A percentile compares a stretch with the other conserved stretches of the same genome.
These are phyloP conservation scores for Forbesichthys agassizii DNA, from an alignment of 2,113 vertebrate species.

Conservation along the genomic window DNA sequence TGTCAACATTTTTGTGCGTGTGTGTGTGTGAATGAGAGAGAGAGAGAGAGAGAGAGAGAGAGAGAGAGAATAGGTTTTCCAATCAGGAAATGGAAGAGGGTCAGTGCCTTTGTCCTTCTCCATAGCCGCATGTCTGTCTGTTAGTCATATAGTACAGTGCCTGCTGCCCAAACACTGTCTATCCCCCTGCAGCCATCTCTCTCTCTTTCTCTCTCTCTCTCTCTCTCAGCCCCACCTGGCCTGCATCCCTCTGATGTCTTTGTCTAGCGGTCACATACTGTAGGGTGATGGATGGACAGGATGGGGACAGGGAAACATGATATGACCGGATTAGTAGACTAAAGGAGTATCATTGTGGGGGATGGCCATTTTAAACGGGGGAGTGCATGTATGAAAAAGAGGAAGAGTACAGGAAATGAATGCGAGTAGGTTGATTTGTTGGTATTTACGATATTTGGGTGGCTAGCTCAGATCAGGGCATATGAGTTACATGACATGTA, in stretches of 20 bases:
- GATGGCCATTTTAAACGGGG: constrained; percentile 4
- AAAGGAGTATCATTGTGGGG: constrained; percentile 28
- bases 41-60: constrained; percentile 2
- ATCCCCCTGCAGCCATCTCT: constrained; percentile 1
- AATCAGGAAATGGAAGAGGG: constrained; percentile 48
- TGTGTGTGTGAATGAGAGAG: constrained; percentile 13
- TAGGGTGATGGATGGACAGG: constrained; percentile 45
- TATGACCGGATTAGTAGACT: constrained; percentile 46
- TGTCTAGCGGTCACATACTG: constrained; percentile 38
- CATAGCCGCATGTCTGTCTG: not conserved
- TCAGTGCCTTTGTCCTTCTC: constrained; percentile 42
- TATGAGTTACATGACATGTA: too few relatives aligned
- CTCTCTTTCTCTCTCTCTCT: constrained; percentile 6
- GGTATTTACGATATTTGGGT: not conserved
- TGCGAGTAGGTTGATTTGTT: not conserved
- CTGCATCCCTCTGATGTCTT: constrained; percentile 44
- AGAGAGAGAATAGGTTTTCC: constrained; percentile 41
- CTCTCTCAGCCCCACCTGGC: not conserved
- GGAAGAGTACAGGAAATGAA: not conserved
- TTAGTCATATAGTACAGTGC: constrained; percentile 14
- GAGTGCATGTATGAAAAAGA: not conserved
- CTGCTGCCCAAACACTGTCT: constrained; percentile 26
- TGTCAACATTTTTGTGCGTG: constrained; percentile 60
- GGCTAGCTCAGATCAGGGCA: not conserved
- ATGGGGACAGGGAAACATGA: constrained; percentile 43